Base-by-base conservation (phyloP, 2,797 vertebrate species). In the Mastacembelus armatus region DNA sequence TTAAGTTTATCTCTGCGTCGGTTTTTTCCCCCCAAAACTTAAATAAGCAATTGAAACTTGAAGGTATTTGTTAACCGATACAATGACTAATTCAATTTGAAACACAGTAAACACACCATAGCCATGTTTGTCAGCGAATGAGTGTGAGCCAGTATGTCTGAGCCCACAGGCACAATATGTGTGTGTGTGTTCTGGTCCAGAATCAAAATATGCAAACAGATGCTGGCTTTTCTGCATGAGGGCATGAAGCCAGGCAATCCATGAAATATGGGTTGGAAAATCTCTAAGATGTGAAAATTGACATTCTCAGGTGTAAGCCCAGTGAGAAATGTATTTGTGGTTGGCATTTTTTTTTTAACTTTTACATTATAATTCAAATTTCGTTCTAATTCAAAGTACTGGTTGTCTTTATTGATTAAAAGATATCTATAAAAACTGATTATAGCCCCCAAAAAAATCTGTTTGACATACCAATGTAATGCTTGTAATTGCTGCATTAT, bases 181-280 rank as follows among this genome's bases (percentile, higher is more conserved):
- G 16, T 63, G 10, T 55, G 47, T 38, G 16, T 63, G 10, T 55
- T 47, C 42, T 7, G 35, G 29, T 81, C 45, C 66, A 51, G 35
- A 55, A 61, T 42, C 47, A 76, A 61, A 78, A 66, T 35, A 45
- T 60, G 44, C n/a, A 66, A 61, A 74, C 77, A 80, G 78, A 82
- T 84, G 70, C 48, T 76, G 49, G 29, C 27, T 76, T 85, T 52
- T 62, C 47, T 50, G 64, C 66, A 38, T 45, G 32, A 40, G 22
- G 66, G 35, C 57, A 44, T 63, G 49, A 76, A 76, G 66, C 62
- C 56, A 63, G 21, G 30, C 16, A n/a, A n/a, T n/a, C n/a, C n/a
- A n/a, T n/a, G n/a, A n/a, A n/a, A n/a, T n/a, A 38, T 49, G 15
- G 33, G 14, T 29, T 24, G 12, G 8, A 2, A 38, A 47, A 40